Evolutionary conservation across 2,113 vertebrate genomes (phyloP), one percentile per base, ranked within the genome.

Genomic region (Chamaea fasciata): DNA sequence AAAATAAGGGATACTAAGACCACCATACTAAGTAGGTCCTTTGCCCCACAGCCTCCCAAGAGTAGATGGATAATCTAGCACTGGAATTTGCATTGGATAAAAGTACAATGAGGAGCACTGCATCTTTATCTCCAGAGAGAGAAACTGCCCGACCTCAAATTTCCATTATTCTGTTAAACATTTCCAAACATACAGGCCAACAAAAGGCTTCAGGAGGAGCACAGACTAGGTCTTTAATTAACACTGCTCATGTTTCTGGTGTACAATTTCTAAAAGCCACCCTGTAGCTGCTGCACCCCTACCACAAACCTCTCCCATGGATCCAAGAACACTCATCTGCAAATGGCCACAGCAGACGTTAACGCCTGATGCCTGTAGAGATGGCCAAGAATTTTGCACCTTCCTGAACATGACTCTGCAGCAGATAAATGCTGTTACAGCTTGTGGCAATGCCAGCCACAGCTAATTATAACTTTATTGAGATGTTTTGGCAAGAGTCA

Each of bases 391-490:
- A 95, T 94, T 91, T 64, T 94, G 86, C 92, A 96, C 94, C 96
- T 95, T 96, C 92, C 76, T 83, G 88, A 96, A 94, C 80, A 94
- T 78, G 90, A 92, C 94, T 90, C 90, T 11, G 15, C 73, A 82
- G 79, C 57, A 94, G 90, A 95, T 94, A 97, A 92, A 82, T 87
- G 83, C 83, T 90, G 56, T 57, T 89, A 88, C 92, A 78, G 83
- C 88, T 94, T 2, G 0, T 83, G 79, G 88, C 88, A 89, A 68
- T 64, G 85, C 88, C 88, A 93, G 83, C 67, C 90, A 84, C 73
- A 87, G 94, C 90, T 95, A 95, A 96, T 96, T 94, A 93, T 96
- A 97, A 94, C 93, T 96, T 95, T 64, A 95, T 74, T 83, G 93
- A 96, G 71, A 93, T 60, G 52, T 70, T 96, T 28, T 93, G 80